Evolutionary conservation across 2,797 vertebrate genomes (phyloP), one percentile per base, ranked within the genome.

Genomic region (Prionace glauca): DNA sequence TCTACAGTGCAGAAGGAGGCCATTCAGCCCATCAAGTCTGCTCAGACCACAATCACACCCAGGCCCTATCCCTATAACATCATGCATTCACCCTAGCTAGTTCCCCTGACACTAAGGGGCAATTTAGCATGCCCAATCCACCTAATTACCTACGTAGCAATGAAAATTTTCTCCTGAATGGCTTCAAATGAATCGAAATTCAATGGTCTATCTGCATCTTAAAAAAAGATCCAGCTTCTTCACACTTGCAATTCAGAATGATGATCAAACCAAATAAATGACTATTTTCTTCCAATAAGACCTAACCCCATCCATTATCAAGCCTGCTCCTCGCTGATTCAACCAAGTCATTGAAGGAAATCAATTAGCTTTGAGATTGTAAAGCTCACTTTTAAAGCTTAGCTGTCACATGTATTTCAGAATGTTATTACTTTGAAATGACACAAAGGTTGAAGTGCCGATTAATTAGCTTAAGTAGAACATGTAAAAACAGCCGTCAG

Each of bases 401-500:
- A 92, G 67, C n/a, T 67, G 36, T 69, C 90, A 84, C 36, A 92
- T 24, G 90, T 67, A 20, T 92, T 92, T 67, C 62, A 16, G 65
- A 92, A 67, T 92, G 62, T 69, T 92, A 69, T 92, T 69, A 41
- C 90, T 92, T 92, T 7, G n/a, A 69, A 92, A 65, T 92, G 90
- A 92, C 90, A 92, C 29, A 41, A 22, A 92, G 90, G 90, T 92
- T 92, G 90, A 41, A 69, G 62, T 92, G n/a, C 62, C 36, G n/a
- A 69, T 92, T 69, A 92, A 92, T 92, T 69, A 92, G 90, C 90
- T 69, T 92, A 92, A 92, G 65, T 92, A 41, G 90, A 92, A 92
- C 90, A 41, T 92, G 90, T 67, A 92, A 92, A 36, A 92, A 69
- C 62, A 67, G n/a, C 62, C 11, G 41, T 69, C 90, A 24, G 65